Percentiles rank a stretch among this genome's conserved stretches.
phyloP scores from a whole-genome alignment of 2,888 invertebrate species.

The Leucophora obtusa region DNA sequence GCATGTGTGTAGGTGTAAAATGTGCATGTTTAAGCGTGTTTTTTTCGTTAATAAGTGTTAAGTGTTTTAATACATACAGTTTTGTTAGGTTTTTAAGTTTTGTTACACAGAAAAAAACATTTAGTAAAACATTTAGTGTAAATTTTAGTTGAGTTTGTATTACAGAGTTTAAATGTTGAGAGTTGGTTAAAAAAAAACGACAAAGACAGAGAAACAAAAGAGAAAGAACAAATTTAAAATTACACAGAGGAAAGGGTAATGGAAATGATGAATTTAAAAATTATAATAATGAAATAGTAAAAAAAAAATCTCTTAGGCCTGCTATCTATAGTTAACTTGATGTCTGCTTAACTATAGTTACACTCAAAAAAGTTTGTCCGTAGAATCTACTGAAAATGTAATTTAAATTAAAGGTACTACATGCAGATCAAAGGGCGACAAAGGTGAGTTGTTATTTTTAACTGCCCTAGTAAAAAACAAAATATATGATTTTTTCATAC shows the following conservation, averaged over 20 bases:
- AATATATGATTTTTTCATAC: no score
- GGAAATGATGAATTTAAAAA: conserved; percentile 39
- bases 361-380: no score
- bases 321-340: no score
- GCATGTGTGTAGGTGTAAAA: conserved; percentile 26
- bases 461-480: no score
- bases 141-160: conserved; percentile 42
- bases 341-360: no score
- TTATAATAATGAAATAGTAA: neutral
- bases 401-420: no score
- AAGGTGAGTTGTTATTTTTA: no score
- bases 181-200: conserved; percentile 50
- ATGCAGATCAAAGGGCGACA: no score
- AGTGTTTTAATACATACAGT: conserved; percentile 65
- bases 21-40: conserved; percentile 46
- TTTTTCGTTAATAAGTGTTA: conserved; percentile 6
- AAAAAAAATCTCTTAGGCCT: no score
- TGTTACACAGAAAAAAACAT: conserved; percentile 56
- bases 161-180: conserved; percentile 26
- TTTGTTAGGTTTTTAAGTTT: conserved; percentile 53
- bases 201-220: conserved; percentile 64
- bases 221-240: conserved; percentile 55
- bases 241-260: conserved; percentile 55
- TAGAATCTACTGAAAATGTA: no score
- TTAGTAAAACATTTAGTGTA: conserved; percentile 63